Conservation (phyloP, 2,113 vertebrate species). For the Archilochus colubris region DNA sequence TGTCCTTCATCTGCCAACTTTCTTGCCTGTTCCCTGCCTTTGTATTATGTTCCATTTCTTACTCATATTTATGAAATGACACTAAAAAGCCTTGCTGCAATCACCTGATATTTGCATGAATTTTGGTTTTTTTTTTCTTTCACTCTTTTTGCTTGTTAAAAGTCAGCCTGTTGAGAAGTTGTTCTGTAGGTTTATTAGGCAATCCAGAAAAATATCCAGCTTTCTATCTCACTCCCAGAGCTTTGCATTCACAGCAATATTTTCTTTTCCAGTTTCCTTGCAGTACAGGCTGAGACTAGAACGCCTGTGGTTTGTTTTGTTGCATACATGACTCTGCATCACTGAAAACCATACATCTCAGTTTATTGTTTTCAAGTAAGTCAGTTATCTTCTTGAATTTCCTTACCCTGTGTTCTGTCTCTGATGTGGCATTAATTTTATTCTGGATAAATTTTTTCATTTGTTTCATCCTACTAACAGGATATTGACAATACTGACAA, state of each 20-base stretch:
- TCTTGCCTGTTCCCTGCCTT: background rate
- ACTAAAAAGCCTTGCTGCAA: background rate
- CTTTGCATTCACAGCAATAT: background rate
- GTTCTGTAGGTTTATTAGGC: background rate
- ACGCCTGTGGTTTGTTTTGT: background rate
- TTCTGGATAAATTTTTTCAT: background rate
- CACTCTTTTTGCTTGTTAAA: background rate
- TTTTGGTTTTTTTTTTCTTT: background rate
- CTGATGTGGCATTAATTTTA: background rate
- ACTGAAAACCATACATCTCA: background rate
- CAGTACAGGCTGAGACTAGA: background rate
- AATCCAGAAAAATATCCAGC: background rate
- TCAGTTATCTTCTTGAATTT: background rate
- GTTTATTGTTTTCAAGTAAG: background rate
- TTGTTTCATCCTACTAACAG: background rate
- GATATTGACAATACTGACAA: background rate
- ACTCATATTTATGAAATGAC: background rate
- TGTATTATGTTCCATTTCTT: background rate
- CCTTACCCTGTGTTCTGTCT: background rate
- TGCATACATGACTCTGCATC: background rate
- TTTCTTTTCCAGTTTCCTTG: background rate
- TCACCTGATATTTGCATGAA: background rate
- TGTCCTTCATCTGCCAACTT: background rate
- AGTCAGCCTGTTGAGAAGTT: background rate
- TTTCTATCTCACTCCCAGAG: background rate